Evolutionary conservation across 92 coral and sea anemone species (phyloP).

Genomic region (Virgularia gustaviana): DNA sequence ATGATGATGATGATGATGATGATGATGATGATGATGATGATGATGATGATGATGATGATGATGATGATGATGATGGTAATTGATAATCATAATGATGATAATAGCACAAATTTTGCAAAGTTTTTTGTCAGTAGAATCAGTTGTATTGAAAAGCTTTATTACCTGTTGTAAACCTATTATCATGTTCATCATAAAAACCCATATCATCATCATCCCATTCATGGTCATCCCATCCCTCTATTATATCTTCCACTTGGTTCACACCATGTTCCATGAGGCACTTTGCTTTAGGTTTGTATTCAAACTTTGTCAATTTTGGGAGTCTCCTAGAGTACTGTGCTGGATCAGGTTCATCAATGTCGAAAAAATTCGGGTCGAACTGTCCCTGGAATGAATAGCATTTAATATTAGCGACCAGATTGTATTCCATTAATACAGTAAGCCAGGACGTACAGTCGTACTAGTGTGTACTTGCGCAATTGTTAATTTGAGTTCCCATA

Average conservation of each 20-base stretch:
- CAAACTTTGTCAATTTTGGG: constrained; percentile 17
- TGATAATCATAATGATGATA: no score
- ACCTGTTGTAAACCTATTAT: constrained; percentile 1
- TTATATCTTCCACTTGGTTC: constrained; percentile 15
- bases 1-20: no score
- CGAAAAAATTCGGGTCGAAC: background rate
- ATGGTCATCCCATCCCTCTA: background rate
- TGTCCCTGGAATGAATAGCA: constrained; percentile 10
- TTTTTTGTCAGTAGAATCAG: background rate
- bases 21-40: no score
- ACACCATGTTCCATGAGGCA: background rate
- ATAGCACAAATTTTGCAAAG: background rate
- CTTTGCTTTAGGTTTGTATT: constrained; percentile 34
- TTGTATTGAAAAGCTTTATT: background rate
- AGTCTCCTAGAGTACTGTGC: background rate
- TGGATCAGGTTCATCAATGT: background rate
- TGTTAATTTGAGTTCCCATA: background rate
- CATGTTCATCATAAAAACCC: constrained; percentile 20
- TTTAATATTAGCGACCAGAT: no score
- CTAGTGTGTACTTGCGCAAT: background rate
- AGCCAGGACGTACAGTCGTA: background rate
- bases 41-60: no score
- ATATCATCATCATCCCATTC: constrained; percentile 35
- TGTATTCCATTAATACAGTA: background rate
- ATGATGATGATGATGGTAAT: no score